phyloP scores from a whole-genome alignment of 2,888 invertebrate genomes.

The Lasioglossum leucozonium region DNA sequence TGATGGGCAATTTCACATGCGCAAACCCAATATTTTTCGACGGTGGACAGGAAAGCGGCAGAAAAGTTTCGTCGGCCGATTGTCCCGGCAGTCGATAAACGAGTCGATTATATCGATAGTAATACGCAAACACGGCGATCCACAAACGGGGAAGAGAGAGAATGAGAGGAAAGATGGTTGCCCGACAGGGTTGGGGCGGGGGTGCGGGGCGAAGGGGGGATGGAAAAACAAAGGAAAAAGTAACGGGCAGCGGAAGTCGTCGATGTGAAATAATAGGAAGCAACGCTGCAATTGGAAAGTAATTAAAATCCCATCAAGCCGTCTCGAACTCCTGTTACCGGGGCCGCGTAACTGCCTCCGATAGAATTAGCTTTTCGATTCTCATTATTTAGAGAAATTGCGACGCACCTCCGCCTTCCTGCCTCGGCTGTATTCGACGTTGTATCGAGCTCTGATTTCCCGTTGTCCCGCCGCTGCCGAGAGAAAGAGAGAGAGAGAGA shows the following conservation, averaged over 20 bases:
- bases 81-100: conserved; percentile 59
- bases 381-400: conserved; percentile 70
- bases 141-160: background rate
- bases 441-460: conserved; percentile 19
- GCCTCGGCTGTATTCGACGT: conserved; percentile 1
- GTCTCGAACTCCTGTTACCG: conserved; percentile 54
- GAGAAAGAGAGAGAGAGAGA: background rate
- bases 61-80: conserved; percentile 46
- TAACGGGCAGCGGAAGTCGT: conserved; percentile 61
- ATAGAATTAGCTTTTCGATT: conserved; percentile 72
- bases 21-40: conserved; percentile 36
- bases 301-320: conserved; percentile 78
- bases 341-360: conserved; percentile 42
- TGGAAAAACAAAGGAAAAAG: conserved; percentile 49
- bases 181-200: background rate
- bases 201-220: background rate
- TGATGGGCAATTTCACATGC: background rate
- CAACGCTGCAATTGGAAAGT: conserved; percentile 74
- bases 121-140: conserved; percentile 36
- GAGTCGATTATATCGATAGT: conserved; percentile 63
- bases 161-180: background rate
- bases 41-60: conserved; percentile 9
- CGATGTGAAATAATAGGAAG: conserved; percentile 73
- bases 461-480: background rate
- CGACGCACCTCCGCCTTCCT: conserved; percentile 28